Base-by-base conservation (phyloP, 2,113 vertebrate genomes). In the Vidua macroura region DNA sequence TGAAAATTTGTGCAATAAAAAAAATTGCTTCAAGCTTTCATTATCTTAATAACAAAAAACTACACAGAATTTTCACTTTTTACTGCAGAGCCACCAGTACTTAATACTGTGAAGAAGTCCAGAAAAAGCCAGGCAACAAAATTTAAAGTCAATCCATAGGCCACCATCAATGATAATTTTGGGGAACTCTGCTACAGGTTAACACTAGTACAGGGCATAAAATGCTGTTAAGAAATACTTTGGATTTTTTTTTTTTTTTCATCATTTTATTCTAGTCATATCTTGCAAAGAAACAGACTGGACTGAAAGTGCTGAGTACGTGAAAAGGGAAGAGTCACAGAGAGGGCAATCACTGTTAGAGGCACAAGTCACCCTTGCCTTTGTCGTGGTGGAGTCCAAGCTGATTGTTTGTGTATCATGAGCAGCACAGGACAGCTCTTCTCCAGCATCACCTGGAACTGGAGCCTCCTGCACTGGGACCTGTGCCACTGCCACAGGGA, bases 1-100 rank as follows among this genome's bases (percentile, higher is more conserved):
- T 5, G 69, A 72, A 93, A 78, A 62, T 94, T 31, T 35, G 60
- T 30, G 62, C 91, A 75, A 91, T 88, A 58, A 80, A 79, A 91
- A 83, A 75, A 58, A 2, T 21, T 67, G 28, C 80, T 78, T 28
- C 51, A 88, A 88, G 64, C 49, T 88, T 79, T 93, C 80, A 58
- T 92, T 86, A 90, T 17, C 64, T 90, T 94, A 81, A 94, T 81
- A 93, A 24, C 51, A 78, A 97, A 91, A 95, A 94, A 72, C 75
- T 74, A 58, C 59, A 44, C 0, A 1, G 41, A 74, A 49, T 88
- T 92, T 91, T 80, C 64, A 60, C 30, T 88, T 90, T 74, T 92
- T 83, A 81, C 58, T 72, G 62, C 69, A 63, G 55, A 94, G 37
- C 20, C 30, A 68, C 53, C 33, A 39, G 37, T 55, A n/a, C 53